These are phyloP conservation scores for Ploceus nigricollis DNA, from an alignment of 2,113 vertebrate species.

Conservation along the genomic window DNA sequence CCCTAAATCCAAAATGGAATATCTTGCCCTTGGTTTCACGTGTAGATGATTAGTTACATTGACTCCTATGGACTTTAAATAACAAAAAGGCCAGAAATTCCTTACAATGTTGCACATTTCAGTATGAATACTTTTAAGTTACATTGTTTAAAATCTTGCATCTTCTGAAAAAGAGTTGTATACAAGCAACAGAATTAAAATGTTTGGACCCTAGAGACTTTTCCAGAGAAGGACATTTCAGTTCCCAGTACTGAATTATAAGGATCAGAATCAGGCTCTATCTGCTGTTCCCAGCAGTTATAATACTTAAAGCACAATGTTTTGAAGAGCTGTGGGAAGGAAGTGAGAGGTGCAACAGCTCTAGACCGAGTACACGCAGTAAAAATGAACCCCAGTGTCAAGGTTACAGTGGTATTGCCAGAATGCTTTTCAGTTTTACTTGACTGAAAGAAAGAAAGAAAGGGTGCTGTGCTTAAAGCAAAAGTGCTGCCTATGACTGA, in stretches of 20 bases:
- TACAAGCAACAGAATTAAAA: not conserved
- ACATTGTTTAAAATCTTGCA: not conserved
- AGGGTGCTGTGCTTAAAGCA: not conserved
- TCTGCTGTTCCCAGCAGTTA: not conserved
- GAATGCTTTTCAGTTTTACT: not conserved
- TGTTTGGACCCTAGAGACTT: not conserved
- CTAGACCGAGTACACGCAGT: not conserved
- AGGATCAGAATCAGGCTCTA: not conserved
- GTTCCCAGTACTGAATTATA: not conserved
- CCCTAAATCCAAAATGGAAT: not conserved
- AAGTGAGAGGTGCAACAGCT: constrained; percentile 27
- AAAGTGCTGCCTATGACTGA: not conserved
- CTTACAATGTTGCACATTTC: not conserved
- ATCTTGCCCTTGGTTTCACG: not conserved
- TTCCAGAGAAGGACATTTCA: not conserved
- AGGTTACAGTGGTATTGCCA: not conserved
- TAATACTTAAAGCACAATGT: not conserved
- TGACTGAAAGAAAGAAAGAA: not conserved
- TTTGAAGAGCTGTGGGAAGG: constrained; percentile 45
- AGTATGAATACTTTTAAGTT: not conserved
- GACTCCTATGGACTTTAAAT: not conserved
- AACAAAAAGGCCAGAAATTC: not conserved
- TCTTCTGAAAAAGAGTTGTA: not conserved
- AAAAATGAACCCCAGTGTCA: not conserved
- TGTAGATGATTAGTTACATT: not conserved